phyloP scores from a whole-genome alignment of 2,113 vertebrate genomes.

The Vulpes ferrilata region DNA sequence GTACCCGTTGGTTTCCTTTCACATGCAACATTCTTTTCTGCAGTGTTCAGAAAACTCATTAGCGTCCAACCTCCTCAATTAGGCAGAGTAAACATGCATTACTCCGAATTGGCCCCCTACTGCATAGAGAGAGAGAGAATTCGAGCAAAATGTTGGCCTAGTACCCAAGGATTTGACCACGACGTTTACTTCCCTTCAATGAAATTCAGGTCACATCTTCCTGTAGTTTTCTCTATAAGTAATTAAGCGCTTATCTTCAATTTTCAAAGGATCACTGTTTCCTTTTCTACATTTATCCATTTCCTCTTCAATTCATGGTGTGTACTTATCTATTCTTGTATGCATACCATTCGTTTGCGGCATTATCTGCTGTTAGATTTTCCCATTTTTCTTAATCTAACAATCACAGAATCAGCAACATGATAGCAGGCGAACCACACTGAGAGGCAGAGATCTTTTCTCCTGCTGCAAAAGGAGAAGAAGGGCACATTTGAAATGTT shows the following conservation, averaged over 20 bases:
- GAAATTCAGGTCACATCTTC: constrained; percentile 65
- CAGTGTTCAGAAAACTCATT: constrained; percentile 56
- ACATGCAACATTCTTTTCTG: constrained; percentile 52
- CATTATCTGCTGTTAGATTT: constrained; percentile 54
- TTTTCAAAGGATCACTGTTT: constrained; percentile 62
- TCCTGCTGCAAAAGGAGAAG: constrained; percentile 12
- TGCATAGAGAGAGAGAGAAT: constrained; percentile 36
- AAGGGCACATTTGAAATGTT: constrained; percentile 35
- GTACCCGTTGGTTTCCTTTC: constrained; percentile 61
- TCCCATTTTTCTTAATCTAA: constrained; percentile 56
- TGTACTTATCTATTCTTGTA: constrained; percentile 32
- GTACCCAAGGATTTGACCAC: constrained; percentile 52
- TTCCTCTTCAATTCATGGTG: constrained; percentile 53
- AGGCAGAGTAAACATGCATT: constrained; percentile 67
- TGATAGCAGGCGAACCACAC: not conserved
- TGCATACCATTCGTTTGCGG: constrained; percentile 9
- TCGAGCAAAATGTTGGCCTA: constrained; percentile 30
- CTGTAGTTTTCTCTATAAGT: constrained; percentile 53
- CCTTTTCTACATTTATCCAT: constrained; percentile 54
- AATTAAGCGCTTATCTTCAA: constrained; percentile 70
- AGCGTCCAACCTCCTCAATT: constrained; percentile 3
- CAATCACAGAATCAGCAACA: constrained; percentile 59
- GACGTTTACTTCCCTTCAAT: constrained; percentile 66
- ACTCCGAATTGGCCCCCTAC: not conserved
- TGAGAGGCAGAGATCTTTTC: constrained; percentile 54